Evolutionary conservation across 2,888 invertebrate species (phyloP), one percentile per base, ranked within the genome.

Genomic region (Tenthredo notha): DNA sequence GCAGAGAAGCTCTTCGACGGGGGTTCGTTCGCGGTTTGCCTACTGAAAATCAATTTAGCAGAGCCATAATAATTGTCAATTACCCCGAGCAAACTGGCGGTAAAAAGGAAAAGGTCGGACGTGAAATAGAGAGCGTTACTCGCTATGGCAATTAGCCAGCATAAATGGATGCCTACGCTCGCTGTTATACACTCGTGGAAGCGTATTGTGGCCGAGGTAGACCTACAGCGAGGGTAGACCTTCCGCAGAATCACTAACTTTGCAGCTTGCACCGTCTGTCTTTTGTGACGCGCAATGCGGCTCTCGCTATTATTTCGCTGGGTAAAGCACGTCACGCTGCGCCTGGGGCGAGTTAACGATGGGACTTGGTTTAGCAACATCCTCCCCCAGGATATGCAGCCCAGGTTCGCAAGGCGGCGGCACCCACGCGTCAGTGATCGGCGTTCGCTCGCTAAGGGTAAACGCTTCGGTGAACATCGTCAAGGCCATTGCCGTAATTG

Each of bases 61-160:
- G 21, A 61, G 29, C 37, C 77, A 29, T n/a, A 50, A 29, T 47
- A 83, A 67, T 83, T 67, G 50, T 80, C 61, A 83, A 67, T 83
- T 67, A 67, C n/a, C 15, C 21, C 58, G 40, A 61, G 80, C 21
- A 37, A 78, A 65, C 54, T 65, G 61, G 18, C 33, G 83, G 43
- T 29, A 33, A 67, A 67, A 21, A 83, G 67, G 18, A 70, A 40
- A 67, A 70, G 67, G 67, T 70, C 12, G 12, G 21, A 43, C 83
- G 18, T 47, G 47, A 43, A 67, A 47, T 67, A 47, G 80, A 58
- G 40, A 80, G 47, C 67, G 83, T 67, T 67, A 29, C 83, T 47
- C 58, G 83, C 83, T n/a, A 83, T 67, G 50, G 67, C 29, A 83
- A 83, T 83, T 80, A 80, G 67, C 83, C 43, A 50, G 70, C 29